These are phyloP conservation scores for Morone saxatilis DNA, from an alignment of 2,113 vertebrate genomes.

Conservation along the genomic window DNA sequence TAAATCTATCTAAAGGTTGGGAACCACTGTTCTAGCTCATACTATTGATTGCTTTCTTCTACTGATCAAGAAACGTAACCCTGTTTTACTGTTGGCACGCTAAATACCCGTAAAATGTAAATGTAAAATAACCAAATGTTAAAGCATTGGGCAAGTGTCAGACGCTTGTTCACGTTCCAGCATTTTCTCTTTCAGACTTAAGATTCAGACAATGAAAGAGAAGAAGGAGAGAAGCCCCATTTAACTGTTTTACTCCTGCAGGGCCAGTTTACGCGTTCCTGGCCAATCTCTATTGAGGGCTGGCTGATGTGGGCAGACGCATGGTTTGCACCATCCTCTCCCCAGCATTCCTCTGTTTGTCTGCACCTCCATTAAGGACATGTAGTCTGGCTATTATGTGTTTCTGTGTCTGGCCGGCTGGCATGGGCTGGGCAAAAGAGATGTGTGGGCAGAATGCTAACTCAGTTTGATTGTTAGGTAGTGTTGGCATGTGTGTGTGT, in stretches of 20 bases:
- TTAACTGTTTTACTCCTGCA: slow-evolving; percentile 73
- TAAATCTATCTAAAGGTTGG: not conserved
- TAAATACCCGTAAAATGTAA: slow-evolving; percentile 18
- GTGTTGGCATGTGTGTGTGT: slow-evolving; percentile 37
- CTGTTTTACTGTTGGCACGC: not conserved
- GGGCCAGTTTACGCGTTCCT: slow-evolving; percentile 75
- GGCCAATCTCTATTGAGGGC: slow-evolving; percentile 78
- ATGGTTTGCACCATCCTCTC: slow-evolving; percentile 58
- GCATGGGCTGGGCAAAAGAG: slow-evolving; percentile 44
- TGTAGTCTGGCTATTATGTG: slow-evolving; percentile 69
- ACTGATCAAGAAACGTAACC: not conserved
- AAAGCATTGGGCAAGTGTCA: slow-evolving; percentile 44
- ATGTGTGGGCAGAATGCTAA: slow-evolving; percentile 76
- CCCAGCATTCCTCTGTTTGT: slow-evolving; percentile 77
- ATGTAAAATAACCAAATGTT: slow-evolving; percentile 28
- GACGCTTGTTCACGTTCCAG: slow-evolving; percentile 56
- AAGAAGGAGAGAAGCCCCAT: slow-evolving; percentile 64
- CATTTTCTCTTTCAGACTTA: slow-evolving; percentile 66
- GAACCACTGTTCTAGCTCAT: not conserved
- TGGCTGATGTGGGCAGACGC: slow-evolving; percentile 76
- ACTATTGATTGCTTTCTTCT: not conserved
- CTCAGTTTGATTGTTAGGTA: slow-evolving; percentile 56
- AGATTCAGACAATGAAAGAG: slow-evolving; percentile 62
- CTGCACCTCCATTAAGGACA: slow-evolving; percentile 70
- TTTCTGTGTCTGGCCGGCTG: slow-evolving; percentile 69